A percentile compares a stretch with the other conserved stretches of the same genome.
phyloP scores from a whole-genome alignment of 2,888 invertebrate genomes.

The Salticus scenicus region DNA sequence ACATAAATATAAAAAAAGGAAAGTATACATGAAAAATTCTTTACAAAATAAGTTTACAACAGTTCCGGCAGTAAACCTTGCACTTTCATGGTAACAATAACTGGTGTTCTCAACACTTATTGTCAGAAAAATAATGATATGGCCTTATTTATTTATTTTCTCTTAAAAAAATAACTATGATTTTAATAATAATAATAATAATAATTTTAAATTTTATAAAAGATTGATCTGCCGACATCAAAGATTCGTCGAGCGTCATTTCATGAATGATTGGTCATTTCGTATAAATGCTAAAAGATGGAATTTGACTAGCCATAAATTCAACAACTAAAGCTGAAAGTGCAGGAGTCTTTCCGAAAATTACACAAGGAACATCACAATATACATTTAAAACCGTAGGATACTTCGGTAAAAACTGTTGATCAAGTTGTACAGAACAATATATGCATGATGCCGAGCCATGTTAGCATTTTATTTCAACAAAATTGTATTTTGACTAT shows the following conservation, averaged over 20 bases:
- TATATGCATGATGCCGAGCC: not conserved
- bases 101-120: not conserved
- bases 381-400: not conserved
- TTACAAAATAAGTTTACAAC: slow-evolving; percentile 11
- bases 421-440: not conserved
- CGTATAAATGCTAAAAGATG: too few relatives aligned
- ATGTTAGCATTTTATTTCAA: not conserved
- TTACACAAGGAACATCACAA: not conserved
- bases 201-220: too few relatives aligned
- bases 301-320: not conserved
- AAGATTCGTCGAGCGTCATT: too few relatives aligned
- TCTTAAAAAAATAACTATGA: too few relatives aligned
- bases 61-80: not conserved
- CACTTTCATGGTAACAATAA: not conserved
- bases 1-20: slow-evolving; percentile 9
- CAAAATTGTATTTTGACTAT: too few relatives aligned
- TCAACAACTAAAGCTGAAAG: not conserved
- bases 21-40: not conserved
- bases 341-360: not conserved
- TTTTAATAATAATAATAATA: too few relatives aligned
- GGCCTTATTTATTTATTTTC: too few relatives aligned
- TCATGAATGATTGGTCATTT: too few relatives aligned
- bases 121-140: too few relatives aligned
- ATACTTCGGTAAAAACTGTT: not conserved
- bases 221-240: too few relatives aligned